phyloP scores from a whole-genome alignment of 2,797 vertebrate genomes.

The Tokudaia tokunoshimensis region DNA sequence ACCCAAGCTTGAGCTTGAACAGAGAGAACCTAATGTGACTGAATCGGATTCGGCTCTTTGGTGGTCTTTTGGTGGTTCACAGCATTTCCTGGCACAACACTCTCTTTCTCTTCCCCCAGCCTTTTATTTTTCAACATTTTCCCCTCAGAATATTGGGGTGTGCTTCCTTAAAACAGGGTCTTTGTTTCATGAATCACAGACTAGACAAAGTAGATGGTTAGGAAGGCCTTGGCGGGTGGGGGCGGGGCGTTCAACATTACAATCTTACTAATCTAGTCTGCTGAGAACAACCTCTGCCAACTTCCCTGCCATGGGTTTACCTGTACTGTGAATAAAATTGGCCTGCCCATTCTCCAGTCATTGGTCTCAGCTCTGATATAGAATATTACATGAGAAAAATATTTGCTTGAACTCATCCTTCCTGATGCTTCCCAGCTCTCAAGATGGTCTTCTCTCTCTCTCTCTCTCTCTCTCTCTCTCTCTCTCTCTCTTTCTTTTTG shows the following conservation, averaged over 20 bases:
- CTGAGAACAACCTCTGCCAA: background rate
- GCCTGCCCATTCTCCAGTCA: background rate
- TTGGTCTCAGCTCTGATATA: background rate
- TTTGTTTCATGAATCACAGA: background rate
- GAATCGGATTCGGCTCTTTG: background rate
- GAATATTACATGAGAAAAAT: background rate
- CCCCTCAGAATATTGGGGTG: background rate
- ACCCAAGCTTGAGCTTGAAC: background rate
- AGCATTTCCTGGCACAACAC: background rate
- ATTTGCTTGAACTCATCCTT: background rate
- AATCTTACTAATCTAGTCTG: background rate
- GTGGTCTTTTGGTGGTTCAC: background rate
- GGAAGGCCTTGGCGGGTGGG: background rate
- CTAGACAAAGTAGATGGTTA: background rate
- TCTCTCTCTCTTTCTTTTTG: background rate
- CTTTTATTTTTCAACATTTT: background rate
- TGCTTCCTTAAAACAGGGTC: background rate
- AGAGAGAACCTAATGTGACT: background rate
- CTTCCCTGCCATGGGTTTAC: background rate
- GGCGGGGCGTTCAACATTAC: background rate
- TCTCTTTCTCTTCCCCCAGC: too few species aligned
- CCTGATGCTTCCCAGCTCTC: background rate
- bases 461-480: too few species aligned
- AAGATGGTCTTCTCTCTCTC: background rate
- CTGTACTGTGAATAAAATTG: background rate